These are phyloP conservation scores for Cardinalis cardinalis DNA, from an alignment of 2,113 vertebrate species.

Conservation along the genomic window DNA sequence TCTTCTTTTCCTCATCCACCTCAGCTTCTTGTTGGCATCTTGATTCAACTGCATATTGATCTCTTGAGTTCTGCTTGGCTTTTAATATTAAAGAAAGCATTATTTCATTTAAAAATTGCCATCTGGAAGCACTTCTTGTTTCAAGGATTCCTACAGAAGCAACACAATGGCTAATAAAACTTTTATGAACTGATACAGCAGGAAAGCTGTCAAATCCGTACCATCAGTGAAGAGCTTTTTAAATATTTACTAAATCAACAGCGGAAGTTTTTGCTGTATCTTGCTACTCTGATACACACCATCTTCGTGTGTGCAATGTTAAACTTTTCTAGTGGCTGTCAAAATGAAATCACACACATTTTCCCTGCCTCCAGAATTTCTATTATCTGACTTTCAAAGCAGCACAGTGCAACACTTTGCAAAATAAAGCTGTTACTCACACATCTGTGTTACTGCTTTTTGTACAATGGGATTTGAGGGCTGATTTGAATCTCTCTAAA, in stretches of 20 bases:
- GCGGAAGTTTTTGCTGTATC: slow-evolving; percentile 13
- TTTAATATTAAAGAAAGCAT: slow-evolving; percentile 19
- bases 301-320: neutral
- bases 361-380: neutral
- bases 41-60: neutral
- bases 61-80: neutral
- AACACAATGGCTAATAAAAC: slow-evolving; percentile 58
- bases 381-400: neutral
- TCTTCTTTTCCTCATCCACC: neutral
- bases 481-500: neutral
- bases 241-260: slow-evolving; percentile 58
- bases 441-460: neutral
- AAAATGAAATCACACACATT: neutral
- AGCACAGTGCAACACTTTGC: neutral
- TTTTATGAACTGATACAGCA: slow-evolving; percentile 47
- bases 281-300: neutral
- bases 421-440: neutral
- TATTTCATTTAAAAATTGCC: slow-evolving; percentile 39
- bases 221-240: slow-evolving; percentile 23
- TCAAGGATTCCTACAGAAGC: slow-evolving; percentile 38
- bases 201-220: slow-evolving; percentile 44
- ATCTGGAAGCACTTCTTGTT: slow-evolving; percentile 46
- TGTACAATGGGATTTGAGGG: neutral
- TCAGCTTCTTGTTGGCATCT: neutral
- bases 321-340: neutral